These are phyloP conservation scores for Pseudorhiza aurosa DNA, from an alignment of 30 jellyfish, hydroid and myxozoan genomes.

Conservation along the genomic window DNA sequence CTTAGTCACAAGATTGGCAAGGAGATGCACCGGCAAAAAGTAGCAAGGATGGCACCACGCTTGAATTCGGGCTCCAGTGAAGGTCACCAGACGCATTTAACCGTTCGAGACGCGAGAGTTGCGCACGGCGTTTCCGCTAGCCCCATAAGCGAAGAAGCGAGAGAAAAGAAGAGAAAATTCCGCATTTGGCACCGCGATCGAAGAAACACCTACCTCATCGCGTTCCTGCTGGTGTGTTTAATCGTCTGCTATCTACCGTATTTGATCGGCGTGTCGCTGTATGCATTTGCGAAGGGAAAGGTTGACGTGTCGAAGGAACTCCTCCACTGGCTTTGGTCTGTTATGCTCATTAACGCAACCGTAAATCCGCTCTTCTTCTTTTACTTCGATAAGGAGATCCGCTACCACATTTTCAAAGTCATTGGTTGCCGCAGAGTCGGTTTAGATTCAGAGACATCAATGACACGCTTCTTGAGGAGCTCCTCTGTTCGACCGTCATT, in stretches of 20 bases:
- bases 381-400: slow-evolving; percentile 50
- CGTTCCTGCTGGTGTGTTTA: slow-evolving; percentile 9
- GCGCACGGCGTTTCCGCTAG: background rate
- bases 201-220: slow-evolving; percentile 22
- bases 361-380: slow-evolving; percentile 44
- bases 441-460: background rate
- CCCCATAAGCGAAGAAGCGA: background rate
- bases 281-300: slow-evolving; percentile 21
- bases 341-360: slow-evolving; percentile 49
- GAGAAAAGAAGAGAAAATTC: background rate
- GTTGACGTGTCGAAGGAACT: slow-evolving; percentile 32
- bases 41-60: background rate
- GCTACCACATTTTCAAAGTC: slow-evolving; percentile 26
- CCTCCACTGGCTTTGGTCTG: slow-evolving; percentile 63
- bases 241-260: slow-evolving; percentile 47
- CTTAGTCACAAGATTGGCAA: slow-evolving; percentile 16
- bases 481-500: background rate
- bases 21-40: background rate
- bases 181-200: slow-evolving; percentile 5
- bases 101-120: background rate
- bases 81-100: background rate
- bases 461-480: background rate
- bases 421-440: background rate
- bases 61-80: background rate
- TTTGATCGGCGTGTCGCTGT: slow-evolving; percentile 39